Conservation (phyloP, 2,113 vertebrate species). For the Peromyscus maniculatus region DNA sequence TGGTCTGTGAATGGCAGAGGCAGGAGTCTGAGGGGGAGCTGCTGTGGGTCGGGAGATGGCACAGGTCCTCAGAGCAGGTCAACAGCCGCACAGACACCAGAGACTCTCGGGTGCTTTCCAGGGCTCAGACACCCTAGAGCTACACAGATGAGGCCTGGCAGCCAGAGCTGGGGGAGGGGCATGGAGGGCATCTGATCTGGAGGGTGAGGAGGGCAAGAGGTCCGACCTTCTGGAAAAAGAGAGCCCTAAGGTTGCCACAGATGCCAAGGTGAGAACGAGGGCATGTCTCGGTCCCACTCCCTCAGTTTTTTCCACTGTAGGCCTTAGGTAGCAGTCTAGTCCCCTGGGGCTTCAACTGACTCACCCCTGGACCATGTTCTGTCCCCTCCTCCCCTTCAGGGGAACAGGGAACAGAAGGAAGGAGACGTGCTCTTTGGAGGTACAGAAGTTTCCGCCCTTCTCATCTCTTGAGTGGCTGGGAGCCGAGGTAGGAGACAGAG, state of each 20-base stretch:
- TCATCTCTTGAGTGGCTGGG: conserved; percentile 6
- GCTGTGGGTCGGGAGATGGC: not conserved
- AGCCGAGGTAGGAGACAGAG: not conserved
- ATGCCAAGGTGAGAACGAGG: conserved; percentile 16
- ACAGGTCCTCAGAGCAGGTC: not conserved
- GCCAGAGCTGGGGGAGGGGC: not conserved
- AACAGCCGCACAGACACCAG: not conserved
- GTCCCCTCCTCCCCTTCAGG: not conserved
- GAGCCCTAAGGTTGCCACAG: not conserved
- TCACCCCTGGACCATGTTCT: not conserved
- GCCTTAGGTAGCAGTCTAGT: conserved; percentile 1
- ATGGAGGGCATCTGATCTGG: not conserved
- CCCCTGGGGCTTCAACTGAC: not conserved
- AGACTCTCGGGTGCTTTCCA: not conserved
- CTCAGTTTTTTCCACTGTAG: not conserved
- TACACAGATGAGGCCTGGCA: not conserved
- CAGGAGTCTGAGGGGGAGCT: not conserved
- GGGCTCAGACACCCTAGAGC: not conserved
- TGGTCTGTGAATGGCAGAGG: not conserved
- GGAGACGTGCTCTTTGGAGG: not conserved
- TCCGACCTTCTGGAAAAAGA: not conserved
- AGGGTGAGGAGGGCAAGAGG: not conserved
- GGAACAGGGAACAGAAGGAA: not conserved
- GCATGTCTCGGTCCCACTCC: not conserved
- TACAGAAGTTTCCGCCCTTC: not conserved